A percentile compares a stretch with the other conserved stretches of the same genome.
Conservation (phyloP, 2,888 invertebrate genomes). For the Chamaedrilus cognettii region DNA sequence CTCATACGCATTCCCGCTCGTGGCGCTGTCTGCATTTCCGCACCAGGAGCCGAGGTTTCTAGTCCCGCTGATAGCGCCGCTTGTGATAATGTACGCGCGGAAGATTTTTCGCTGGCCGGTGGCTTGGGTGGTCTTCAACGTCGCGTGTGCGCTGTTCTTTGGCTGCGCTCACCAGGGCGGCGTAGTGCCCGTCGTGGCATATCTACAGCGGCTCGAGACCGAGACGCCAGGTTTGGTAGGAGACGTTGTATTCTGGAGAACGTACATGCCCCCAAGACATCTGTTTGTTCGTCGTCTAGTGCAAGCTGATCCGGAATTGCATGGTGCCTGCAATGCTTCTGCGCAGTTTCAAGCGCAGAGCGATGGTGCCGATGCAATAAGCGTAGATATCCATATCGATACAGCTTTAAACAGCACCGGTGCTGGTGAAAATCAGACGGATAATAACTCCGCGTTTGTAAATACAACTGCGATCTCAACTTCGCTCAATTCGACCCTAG, state of each 20-base stretch:
- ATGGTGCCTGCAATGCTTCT: too few relatives aligned
- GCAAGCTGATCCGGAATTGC: not conserved
- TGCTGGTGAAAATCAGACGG: too few relatives aligned
- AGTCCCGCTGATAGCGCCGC: not conserved
- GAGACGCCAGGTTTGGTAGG: not conserved
- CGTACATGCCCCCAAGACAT: not conserved
- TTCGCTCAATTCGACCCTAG: too few relatives aligned
- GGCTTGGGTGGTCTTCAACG: not conserved
- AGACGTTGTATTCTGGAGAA: not conserved
- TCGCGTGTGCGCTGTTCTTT: not conserved
- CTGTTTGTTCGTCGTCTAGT: not conserved
- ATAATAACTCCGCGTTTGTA: too few relatives aligned
- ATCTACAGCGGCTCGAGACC: not conserved
- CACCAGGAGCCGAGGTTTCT: not conserved
- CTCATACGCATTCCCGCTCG: not conserved
- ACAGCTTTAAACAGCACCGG: too few relatives aligned
- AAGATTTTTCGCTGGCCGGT: not conserved
- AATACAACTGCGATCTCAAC: too few relatives aligned
- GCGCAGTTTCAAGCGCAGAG: too few relatives aligned
- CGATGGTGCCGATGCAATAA: too few relatives aligned
- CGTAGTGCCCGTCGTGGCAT: not conserved
- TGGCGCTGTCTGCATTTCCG: not conserved
- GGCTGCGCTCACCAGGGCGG: not conserved
- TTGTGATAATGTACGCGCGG: not conserved
- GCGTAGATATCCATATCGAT: too few relatives aligned